Evolutionary conservation across 1,140 invertebrate genomes (phyloP), one percentile per base, ranked within the genome.

Genomic region (Drosophila littoralis): DNA sequence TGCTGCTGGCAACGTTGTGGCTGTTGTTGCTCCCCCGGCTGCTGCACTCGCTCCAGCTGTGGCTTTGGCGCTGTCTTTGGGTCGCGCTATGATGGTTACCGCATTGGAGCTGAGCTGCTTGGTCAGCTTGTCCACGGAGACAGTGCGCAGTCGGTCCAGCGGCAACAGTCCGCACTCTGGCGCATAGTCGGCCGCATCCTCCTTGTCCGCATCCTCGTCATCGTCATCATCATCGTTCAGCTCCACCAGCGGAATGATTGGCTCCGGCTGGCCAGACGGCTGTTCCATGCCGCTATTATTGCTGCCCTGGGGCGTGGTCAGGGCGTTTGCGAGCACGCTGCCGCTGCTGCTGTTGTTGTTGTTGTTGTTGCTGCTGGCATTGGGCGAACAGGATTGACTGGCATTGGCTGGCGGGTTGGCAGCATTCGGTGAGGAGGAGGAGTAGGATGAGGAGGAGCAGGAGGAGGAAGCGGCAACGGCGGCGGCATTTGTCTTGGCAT

Each of bases 41-140:
- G 36, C 7, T 17, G 22, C 15, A 38, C n/a, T 54, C 42, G 17
- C 13, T 35, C 15, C 12, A n/a, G 17, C 59, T 17, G 57, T 40
- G 64, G 40, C 35, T 13, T n/a, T 45, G 40, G n/a, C n/a, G 36
- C 13, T 69, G 2, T 91, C 90, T 67, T 91, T 92, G 28, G 91
- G 88, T 6, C 91, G 79, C 12, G 91, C 91, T 13, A 76, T 92
- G 6, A 92, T 92, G 12, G 91, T 92, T 0, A 92, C 91, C 6
- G 91, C 90, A 76, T 92, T 92, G 2, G 90, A 83, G 57, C 84
- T 92, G 6, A 92, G 77, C 57, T 92, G 91, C 54, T 91, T 91
- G 28, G 88, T 91, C 32, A 92, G 54, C 61, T 92, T 92, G 43
- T 92, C 88, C 6, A 92, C 88, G 7, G 90, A 91, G 17, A 72